Evolutionary conservation across 2,797 vertebrate genomes (phyloP).

Genomic region (Nasua narica): DNA sequence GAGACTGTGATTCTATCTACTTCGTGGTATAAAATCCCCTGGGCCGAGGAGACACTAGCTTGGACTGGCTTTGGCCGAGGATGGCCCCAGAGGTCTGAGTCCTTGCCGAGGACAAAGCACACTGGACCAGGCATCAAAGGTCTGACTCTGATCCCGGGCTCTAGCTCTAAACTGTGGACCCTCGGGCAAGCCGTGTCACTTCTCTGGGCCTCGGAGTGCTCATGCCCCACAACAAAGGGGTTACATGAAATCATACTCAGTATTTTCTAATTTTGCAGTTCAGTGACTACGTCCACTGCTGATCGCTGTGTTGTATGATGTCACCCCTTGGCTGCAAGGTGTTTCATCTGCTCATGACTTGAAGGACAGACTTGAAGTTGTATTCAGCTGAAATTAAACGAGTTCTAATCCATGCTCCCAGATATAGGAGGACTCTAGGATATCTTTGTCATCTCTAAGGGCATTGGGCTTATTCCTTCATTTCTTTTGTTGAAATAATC

Average conservation of each 20-base stretch:
- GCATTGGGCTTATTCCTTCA: background rate
- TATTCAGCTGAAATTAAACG: background rate
- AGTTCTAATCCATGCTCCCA: background rate
- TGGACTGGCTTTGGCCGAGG: background rate
- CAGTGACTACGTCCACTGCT: background rate
- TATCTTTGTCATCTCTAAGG: background rate
- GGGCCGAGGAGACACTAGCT: background rate
- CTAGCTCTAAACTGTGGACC: no score
- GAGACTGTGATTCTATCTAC: background rate
- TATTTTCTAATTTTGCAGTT: background rate
- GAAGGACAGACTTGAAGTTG: background rate
- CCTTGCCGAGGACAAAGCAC: background rate
- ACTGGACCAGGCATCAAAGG: accelerated
- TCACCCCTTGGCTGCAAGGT: background rate
- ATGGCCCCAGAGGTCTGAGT: background rate
- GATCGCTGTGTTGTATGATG: background rate
- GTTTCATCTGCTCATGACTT: background rate
- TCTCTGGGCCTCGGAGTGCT: background rate
- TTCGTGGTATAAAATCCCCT: background rate
- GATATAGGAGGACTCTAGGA: background rate
- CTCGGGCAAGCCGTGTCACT: background rate
- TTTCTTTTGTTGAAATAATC: background rate
- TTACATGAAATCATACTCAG: background rate
- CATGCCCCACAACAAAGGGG: background rate
- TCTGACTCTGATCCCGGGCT: background rate